Percentiles rank a stretch among this genome's conserved stretches.
Evolutionary conservation across 2,888 invertebrate genomes (phyloP).

Genomic region (Tipula helvola): DNA sequence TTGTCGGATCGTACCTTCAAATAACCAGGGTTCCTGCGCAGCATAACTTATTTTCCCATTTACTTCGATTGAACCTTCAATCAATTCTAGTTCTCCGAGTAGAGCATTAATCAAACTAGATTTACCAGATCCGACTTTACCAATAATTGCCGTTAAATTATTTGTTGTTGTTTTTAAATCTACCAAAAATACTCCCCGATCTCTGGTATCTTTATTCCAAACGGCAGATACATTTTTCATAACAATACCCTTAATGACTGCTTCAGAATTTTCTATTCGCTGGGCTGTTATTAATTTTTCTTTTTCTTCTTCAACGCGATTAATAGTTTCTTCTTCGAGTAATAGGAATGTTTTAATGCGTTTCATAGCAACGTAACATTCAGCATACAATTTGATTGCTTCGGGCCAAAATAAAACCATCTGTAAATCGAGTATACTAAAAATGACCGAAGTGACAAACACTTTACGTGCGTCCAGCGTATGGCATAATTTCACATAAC

Average conservation of each 20-base stretch:
- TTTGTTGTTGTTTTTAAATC: constrained; percentile 13
- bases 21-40: constrained; percentile 75
- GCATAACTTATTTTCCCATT: constrained; percentile 61
- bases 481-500: constrained; percentile 51
- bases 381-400: constrained; percentile 63
- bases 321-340: constrained; percentile 17
- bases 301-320: background rate
- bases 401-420: constrained; percentile 71
- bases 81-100: constrained; percentile 55
- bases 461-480: constrained; percentile 60
- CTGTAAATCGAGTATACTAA: constrained; percentile 63
- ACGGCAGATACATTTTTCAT: constrained; percentile 14
- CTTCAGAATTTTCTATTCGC: constrained; percentile 5
- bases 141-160: constrained; percentile 49
- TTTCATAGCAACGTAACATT: constrained; percentile 58
- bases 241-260: constrained; percentile 11
- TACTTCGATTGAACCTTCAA: constrained; percentile 45
- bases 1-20: constrained; percentile 68
- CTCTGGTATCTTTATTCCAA: constrained; percentile 19
- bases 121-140: constrained; percentile 67
- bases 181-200: constrained; percentile 12
- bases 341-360: constrained; percentile 56
- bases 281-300: background rate
- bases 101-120: constrained; percentile 59
- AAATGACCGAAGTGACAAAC: constrained; percentile 68